Evolutionary conservation across 2,888 invertebrate genomes (phyloP).

Genomic region (Teleiodes luculella): DNA sequence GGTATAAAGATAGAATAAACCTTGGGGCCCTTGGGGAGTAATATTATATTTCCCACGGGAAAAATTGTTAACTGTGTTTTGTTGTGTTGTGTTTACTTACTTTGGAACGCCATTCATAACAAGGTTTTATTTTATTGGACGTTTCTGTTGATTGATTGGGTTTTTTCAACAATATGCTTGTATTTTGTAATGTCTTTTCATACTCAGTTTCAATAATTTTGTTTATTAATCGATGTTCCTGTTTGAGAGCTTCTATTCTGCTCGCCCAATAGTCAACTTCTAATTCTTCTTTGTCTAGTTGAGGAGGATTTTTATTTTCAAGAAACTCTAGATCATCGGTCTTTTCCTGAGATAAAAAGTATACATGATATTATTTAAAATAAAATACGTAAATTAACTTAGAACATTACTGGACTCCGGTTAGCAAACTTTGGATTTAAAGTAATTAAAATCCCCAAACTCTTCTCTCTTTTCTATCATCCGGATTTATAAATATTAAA

Average conservation of each 20-base stretch:
- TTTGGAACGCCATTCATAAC: slow-evolving; percentile 59
- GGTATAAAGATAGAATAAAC: too few relatives aligned
- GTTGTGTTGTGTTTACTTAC: too few relatives aligned
- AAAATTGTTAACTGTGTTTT: too few relatives aligned
- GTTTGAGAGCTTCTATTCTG: slow-evolving; percentile 59
- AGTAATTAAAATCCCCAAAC: too few relatives aligned
- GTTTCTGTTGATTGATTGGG: slow-evolving; percentile 47
- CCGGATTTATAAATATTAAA: too few relatives aligned
- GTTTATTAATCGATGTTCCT: slow-evolving; percentile 63
- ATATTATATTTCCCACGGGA: too few relatives aligned
- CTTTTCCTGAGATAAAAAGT: slow-evolving; percentile 34
- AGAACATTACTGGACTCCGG: too few relatives aligned
- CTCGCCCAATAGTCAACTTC: slow-evolving; percentile 60
- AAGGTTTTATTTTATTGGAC: slow-evolving; percentile 58
- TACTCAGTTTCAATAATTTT: slow-evolving; percentile 64
- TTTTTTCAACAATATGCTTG: slow-evolving; percentile 42
- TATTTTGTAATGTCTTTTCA: slow-evolving; percentile 54
- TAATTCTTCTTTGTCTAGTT: slow-evolving; percentile 35
- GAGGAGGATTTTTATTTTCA: slow-evolving; percentile 34
- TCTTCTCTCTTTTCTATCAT: too few relatives aligned
- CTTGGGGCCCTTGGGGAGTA: too few relatives aligned
- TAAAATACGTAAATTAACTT: too few relatives aligned
- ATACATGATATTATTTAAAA: too few relatives aligned
- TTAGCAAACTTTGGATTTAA: too few relatives aligned
- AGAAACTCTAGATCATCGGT: slow-evolving; percentile 38